Percentiles rank a stretch among this genome's conserved stretches.
Conservation (phyloP, 2,113 vertebrate genomes). For the Pica pica region DNA sequence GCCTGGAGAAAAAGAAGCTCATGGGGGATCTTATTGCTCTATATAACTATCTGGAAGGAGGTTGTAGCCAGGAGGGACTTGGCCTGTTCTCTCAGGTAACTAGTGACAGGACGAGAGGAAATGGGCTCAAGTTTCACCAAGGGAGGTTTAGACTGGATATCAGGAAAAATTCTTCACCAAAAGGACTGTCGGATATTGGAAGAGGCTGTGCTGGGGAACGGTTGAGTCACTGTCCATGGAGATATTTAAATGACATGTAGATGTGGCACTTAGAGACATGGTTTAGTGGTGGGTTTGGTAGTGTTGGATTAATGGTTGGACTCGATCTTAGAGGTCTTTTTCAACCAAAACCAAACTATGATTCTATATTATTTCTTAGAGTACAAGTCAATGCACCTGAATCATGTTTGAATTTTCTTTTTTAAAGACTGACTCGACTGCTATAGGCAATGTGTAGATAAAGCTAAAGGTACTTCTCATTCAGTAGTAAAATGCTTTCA, state of each 20-base stretch:
- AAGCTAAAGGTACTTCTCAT: background rate
- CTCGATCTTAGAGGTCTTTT: fast-evolving
- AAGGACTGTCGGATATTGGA: background rate
- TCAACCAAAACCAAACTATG: background rate
- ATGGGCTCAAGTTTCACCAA: background rate
- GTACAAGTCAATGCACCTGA: background rate
- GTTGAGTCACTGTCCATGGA: background rate
- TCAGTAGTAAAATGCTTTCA: background rate
- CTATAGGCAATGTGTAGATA: background rate
- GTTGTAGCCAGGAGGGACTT: fast-evolving
- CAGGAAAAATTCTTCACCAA: background rate
- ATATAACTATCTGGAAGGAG: background rate
- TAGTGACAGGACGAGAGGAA: background rate
- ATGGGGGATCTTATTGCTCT: fast-evolving
- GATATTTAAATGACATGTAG: background rate
- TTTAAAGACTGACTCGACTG: background rate
- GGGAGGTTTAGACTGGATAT: background rate
- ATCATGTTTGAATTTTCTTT: background rate
- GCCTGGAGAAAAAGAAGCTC: background rate
- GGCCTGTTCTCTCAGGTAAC: background rate
- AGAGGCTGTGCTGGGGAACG: background rate
- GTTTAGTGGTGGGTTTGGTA: background rate
- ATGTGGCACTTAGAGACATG: too few species aligned
- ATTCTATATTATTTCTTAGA: background rate
- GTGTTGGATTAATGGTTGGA: background rate